A percentile compares a stretch with the other conserved stretches of the same genome.
phyloP scores from a whole-genome alignment of 2,888 invertebrate species.

The Brachypalpus laphriformis region DNA sequence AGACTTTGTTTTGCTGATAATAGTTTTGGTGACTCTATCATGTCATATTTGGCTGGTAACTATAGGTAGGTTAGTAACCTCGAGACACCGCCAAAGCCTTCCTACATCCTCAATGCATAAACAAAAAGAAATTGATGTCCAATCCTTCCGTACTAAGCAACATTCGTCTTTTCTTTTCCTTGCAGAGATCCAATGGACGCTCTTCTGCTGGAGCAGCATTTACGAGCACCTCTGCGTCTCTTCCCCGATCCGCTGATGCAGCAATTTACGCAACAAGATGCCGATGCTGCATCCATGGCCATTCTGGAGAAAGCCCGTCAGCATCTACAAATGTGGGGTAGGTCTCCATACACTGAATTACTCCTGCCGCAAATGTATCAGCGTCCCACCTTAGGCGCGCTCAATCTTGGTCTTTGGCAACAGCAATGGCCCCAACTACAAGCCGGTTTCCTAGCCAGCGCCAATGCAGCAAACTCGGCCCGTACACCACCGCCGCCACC shows the following conservation, averaged over 20 bases:
- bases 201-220: constrained; percentile 82
- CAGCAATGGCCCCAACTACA: constrained; percentile 83
- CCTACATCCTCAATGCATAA: neutral
- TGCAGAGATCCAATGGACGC: constrained; percentile 83
- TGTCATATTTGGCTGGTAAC: constrained; percentile 64
- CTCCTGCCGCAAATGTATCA: constrained; percentile 83
- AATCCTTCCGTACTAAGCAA: constrained; percentile 6
- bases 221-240: constrained; percentile 81
- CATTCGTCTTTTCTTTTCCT: constrained; percentile 21
- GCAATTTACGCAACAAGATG: constrained; percentile 82
- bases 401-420: constrained; percentile 83
- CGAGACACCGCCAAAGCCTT: constrained; percentile 2
- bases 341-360: constrained; percentile 83
- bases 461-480: constrained; percentile 76
- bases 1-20: constrained; percentile 69
- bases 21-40: constrained; percentile 58
- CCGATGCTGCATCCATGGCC: constrained; percentile 82
- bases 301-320: constrained; percentile 83
- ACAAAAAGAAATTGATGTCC: neutral
- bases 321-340: constrained; percentile 83
- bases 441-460: constrained; percentile 82
- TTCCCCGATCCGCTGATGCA: constrained; percentile 83
- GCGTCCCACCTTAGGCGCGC: constrained; percentile 81
- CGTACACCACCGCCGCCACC: constrained; percentile 78
- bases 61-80: constrained; percentile 54